A percentile compares a stretch with the other conserved stretches of the same genome.
Conservation (phyloP, 2,888 invertebrate genomes). For the Nebria brevicollis region DNA sequence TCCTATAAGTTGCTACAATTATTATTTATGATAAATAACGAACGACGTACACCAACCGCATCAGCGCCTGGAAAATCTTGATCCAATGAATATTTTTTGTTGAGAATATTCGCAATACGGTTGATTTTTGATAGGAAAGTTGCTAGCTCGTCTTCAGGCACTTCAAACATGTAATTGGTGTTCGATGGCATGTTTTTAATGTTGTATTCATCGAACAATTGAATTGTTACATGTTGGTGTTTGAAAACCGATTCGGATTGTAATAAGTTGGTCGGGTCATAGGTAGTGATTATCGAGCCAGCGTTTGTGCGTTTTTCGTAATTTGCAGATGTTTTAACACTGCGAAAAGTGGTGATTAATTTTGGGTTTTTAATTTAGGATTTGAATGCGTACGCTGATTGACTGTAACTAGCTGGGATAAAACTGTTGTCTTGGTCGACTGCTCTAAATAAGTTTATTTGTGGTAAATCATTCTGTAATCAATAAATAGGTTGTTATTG, state of each 20-base stretch:
- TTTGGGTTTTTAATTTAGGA: not conserved
- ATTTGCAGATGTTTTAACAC: conserved; percentile 58
- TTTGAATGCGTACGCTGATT: not conserved
- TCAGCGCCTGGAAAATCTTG: conserved; percentile 41
- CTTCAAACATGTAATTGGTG: conserved; percentile 66
- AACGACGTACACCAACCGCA: not conserved
- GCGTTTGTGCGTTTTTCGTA: conserved; percentile 56
- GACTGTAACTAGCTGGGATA: too few relatives aligned
- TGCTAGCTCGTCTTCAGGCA: conserved; percentile 61
- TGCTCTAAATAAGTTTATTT: too few relatives aligned
- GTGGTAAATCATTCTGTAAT: too few relatives aligned
- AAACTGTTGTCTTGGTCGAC: too few relatives aligned
- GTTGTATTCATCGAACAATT: conserved; percentile 36
- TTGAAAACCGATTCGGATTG: conserved; percentile 5
- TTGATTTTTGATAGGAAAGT: conserved; percentile 62
- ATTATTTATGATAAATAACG: not conserved
- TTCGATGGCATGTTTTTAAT: conserved; percentile 43
- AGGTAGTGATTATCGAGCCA: conserved; percentile 6
- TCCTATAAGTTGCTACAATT: not conserved
- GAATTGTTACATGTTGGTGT: conserved; percentile 34
- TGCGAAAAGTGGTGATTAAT: conserved; percentile 12
- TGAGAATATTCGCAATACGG: conserved; percentile 56
- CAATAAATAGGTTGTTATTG: too few relatives aligned
- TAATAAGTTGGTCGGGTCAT: conserved; percentile 12
- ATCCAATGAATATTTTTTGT: conserved; percentile 57